Base-by-base conservation (phyloP, 1,140 invertebrate genomes). In the Ooceraea biroi region DNA sequence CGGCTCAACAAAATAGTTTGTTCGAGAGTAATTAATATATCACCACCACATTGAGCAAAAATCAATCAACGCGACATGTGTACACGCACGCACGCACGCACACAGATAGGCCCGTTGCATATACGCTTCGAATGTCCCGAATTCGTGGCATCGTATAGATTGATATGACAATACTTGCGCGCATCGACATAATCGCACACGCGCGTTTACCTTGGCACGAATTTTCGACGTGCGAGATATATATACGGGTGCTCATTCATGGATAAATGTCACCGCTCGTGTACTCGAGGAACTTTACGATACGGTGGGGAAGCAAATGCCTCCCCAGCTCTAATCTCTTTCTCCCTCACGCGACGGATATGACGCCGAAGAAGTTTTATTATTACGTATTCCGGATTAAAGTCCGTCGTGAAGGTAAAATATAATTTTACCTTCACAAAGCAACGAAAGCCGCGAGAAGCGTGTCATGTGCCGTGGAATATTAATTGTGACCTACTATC, bases 401-500 rank as follows among this genome's bases (percentile, higher is more conserved):
- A 69, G 7, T 46, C n/a, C 10, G 17, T 12, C n/a, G n/a, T n/a
- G n/a, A n/a, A n/a, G n/a, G n/a, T n/a, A n/a, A n/a, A n/a, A n/a
- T n/a, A n/a, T n/a, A n/a, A n/a, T 65, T n/a, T 55, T 52, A 14
- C 30, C 30, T 12, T 52, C 55, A n/a, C 30, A 19, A 19, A 36
- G 11, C 36, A 27, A 46, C 19, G 30, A 66, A 22, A 19, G 7
- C 19, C 3, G 65, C 22, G 17, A 58, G 44, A 68, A 44, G 27
- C 60, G 30, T 19, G 52, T 80, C 65, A 50, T 50, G 50, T 46
- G 25, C 58, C 11, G 50, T 80, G 12, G 65, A 80, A 80, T 69
- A 80, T 80, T 80, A 80, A 80, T 80, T 80, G 65, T 50, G 76
- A 80, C 50, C 76, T 80, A 69, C 50, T 57, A 12, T 80, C 63